Evolutionary conservation across 2,113 vertebrate species (phyloP).

Genomic region (Dromas ardeola): DNA sequence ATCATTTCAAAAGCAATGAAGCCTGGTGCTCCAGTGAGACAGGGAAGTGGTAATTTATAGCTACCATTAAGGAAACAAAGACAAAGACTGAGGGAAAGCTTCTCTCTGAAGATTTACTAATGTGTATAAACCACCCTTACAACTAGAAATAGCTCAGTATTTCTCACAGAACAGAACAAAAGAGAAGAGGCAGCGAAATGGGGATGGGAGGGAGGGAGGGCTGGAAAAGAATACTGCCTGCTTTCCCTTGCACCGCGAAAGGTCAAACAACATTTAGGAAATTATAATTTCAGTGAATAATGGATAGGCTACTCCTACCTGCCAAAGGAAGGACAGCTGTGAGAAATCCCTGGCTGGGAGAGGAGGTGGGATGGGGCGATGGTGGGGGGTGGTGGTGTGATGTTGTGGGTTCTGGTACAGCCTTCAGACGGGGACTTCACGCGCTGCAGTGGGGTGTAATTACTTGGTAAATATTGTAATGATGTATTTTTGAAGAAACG

Average conservation of each 20-base stretch:
- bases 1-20: conserved; percentile 80
- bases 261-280: neutral
- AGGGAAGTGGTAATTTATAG: conserved; percentile 77
- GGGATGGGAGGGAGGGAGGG: neutral
- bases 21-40: conserved; percentile 72
- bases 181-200: neutral
- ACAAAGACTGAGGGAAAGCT: conserved; percentile 46
- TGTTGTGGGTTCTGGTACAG: neutral
- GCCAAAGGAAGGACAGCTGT: neutral
- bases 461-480: neutral
- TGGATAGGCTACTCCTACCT: neutral
- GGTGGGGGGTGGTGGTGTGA: neutral
- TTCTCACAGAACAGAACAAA: conserved; percentile 68
- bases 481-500: rapidly evolving
- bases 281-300: neutral
- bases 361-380: neutral
- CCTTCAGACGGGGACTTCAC: neutral
- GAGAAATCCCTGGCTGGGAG: neutral
- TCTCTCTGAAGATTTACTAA: conserved; percentile 77
- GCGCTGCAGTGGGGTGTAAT: rapidly evolving
- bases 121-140: conserved; percentile 68
- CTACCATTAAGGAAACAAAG: conserved; percentile 71
- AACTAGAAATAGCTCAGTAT: conserved; percentile 54
- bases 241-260: neutral
- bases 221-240: neutral